Evolutionary conservation across 2,888 invertebrate genomes (phyloP).

Genomic region (Vanessa cardui): DNA sequence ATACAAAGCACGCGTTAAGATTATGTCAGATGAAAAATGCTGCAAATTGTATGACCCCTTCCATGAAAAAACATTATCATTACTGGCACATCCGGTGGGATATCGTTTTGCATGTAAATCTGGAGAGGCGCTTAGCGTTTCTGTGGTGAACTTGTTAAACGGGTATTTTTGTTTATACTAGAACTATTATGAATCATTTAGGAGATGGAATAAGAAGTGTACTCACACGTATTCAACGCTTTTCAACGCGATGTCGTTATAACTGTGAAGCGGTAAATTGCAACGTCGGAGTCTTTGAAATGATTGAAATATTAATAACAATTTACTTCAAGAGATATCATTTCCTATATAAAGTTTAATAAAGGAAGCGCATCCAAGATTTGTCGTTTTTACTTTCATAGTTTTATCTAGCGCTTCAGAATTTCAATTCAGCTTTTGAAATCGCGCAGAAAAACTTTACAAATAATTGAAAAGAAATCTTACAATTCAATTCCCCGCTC

Average conservation of each 20-base stretch:
- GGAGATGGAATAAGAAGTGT: conserved; percentile 10
- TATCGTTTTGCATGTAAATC: conserved; percentile 78
- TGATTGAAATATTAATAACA: conserved; percentile 2
- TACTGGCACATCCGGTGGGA: conserved; percentile 59
- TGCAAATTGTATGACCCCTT: conserved; percentile 78
- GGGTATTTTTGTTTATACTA: conserved; percentile 32
- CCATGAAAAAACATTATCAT: conserved; percentile 79
- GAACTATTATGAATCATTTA: conserved; percentile 13
- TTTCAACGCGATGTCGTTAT: background rate
- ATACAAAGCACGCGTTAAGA: conserved; percentile 72
- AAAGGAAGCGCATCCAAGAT: conserved; percentile 12
- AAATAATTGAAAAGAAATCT: conserved; percentile 24
- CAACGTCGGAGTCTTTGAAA: background rate
- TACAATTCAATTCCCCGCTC: conserved; percentile 18
- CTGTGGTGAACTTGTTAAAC: conserved; percentile 47
- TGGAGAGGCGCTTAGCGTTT: conserved; percentile 52
- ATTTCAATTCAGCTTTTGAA: conserved; percentile 16
- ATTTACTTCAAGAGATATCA: conserved; percentile 7
- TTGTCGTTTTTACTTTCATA: conserved; percentile 15
- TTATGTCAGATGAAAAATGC: conserved; percentile 77
- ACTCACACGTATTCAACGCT: background rate
- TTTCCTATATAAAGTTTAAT: conserved; percentile 13
- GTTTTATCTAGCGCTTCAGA: conserved; percentile 7
- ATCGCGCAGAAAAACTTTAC: conserved; percentile 17
- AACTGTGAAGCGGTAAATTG: background rate